These are phyloP conservation scores for Coturnix japonica DNA, from an alignment of 2,113 vertebrate genomes.

Conservation along the genomic window DNA sequence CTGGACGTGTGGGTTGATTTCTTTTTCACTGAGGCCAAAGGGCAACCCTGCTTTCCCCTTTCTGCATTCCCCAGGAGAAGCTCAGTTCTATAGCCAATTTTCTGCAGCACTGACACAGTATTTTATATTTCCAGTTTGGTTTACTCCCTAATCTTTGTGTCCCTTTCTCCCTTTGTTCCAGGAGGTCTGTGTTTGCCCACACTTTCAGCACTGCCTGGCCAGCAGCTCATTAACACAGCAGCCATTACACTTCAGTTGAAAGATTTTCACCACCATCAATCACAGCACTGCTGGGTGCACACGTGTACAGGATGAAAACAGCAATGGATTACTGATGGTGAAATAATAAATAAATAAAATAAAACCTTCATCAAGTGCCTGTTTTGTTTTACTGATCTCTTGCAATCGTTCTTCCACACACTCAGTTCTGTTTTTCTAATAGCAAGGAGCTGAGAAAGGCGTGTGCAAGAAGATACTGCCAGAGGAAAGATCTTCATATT, in stretches of 20 bases:
- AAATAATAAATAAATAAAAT: neutral
- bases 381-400: conserved; percentile 12
- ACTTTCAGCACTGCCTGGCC: neutral
- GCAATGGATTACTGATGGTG: neutral
- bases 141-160: neutral
- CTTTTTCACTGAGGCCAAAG: neutral
- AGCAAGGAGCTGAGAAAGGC: neutral
- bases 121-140: neutral
- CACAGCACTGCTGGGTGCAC: neutral
- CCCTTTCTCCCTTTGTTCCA: neutral
- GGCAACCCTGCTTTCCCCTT: neutral
- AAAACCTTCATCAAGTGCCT: conserved; percentile 1
- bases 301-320: neutral
- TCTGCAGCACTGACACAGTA: neutral
- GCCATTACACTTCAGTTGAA: neutral
- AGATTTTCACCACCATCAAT: neutral
- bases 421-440: neutral
- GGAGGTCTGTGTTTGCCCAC: neutral
- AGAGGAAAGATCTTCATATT: neutral
- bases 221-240: neutral
- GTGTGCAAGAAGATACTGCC: neutral
- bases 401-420: neutral
- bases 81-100: neutral
- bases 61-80: neutral
- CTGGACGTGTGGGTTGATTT: neutral